A percentile compares a stretch with the other conserved stretches of the same genome.
phyloP scores from a whole-genome alignment of 2,797 vertebrate species.

The Molossus alvarezi region DNA sequence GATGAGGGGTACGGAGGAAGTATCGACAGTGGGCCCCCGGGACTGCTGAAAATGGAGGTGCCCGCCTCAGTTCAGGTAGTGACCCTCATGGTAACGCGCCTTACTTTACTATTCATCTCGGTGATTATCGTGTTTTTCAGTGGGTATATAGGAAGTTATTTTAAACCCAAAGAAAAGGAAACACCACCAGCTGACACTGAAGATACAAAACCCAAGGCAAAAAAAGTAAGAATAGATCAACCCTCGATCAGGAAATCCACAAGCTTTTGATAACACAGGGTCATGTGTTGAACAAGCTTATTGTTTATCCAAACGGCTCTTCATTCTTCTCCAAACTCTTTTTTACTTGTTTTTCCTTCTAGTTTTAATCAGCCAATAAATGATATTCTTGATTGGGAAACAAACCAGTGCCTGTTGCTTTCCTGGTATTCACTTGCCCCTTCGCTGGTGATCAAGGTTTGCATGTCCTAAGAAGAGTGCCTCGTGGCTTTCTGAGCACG shows the following conservation, averaged over 20 bases:
- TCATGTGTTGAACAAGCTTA: neutral
- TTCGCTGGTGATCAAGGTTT: neutral
- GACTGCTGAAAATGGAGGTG: fast-evolving
- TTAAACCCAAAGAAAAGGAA: neutral
- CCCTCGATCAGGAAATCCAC: too few relatives aligned
- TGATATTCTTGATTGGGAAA: slow-evolving; percentile 39
- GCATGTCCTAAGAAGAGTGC: neutral
- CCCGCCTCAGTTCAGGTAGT: fast-evolving
- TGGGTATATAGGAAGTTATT: fast-evolving
- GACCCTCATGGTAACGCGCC: neutral
- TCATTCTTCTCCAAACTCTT: neutral
- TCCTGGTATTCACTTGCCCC: neutral
- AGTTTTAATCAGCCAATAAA: slow-evolving; percentile 61
- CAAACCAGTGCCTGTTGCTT: neutral
- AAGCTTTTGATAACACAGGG: neutral
- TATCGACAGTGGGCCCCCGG: fast-evolving
- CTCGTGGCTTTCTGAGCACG: neutral
- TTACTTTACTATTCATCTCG: neutral
- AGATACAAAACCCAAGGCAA: neutral
- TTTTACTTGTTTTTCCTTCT: neutral
- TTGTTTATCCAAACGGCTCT: neutral
- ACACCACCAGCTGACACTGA: neutral
- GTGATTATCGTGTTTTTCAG: neutral
- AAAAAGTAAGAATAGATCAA: neutral
- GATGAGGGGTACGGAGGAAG: neutral